phyloP scores from a whole-genome alignment of 2,797 vertebrate species.

The Esox masquinongy region DNA sequence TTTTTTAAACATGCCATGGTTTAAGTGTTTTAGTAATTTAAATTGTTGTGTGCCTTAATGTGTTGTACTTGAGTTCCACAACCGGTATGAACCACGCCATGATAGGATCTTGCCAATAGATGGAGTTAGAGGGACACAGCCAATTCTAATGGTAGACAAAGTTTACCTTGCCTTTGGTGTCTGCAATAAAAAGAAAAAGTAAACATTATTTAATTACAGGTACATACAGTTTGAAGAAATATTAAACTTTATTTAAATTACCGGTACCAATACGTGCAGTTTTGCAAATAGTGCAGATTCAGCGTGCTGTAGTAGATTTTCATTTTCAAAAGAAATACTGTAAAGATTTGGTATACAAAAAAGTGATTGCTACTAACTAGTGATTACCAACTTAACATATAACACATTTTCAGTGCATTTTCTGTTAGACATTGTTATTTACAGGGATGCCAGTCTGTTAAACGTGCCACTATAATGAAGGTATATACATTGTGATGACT shows the following conservation, averaged over 20 bases:
- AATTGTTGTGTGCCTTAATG: background rate
- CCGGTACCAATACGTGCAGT: background rate
- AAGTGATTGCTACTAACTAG: background rate
- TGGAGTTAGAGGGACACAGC: background rate
- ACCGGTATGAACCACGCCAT: background rate
- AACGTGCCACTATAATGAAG: conserved; percentile 4
- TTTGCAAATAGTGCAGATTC: background rate
- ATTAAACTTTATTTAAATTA: too few species aligned
- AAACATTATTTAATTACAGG: too few species aligned
- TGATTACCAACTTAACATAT: background rate
- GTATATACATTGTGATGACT: conserved; percentile 18
- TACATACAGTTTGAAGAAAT: too few species aligned
- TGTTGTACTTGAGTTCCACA: background rate
- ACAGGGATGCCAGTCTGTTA: background rate
- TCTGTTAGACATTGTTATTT: background rate
- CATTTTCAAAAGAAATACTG: background rate
- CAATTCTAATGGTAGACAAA: background rate
- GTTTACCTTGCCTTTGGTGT: background rate
- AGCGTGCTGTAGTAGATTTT: too few species aligned
- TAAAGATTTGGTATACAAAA: background rate
- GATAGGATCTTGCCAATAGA: background rate
- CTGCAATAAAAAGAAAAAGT: background rate
- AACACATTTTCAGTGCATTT: background rate
- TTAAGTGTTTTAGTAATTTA: background rate
- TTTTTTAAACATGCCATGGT: background rate